Evolutionary conservation across 2,113 vertebrate species (phyloP).

Genomic region (Chamaetylas fuelleborni): DNA sequence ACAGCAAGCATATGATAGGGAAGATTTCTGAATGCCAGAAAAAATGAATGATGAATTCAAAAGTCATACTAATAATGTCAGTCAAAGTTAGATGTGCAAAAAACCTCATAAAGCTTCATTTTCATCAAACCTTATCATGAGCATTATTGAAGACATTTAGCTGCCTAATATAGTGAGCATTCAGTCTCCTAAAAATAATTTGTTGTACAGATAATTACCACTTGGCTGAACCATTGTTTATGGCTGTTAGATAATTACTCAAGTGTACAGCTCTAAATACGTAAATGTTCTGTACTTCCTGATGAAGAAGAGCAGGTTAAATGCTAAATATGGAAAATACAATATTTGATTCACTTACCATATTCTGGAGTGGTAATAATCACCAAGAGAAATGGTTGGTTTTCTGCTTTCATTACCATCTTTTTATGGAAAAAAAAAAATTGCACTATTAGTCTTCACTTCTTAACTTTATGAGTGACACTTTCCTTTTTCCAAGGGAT

Average conservation of each 20-base stretch:
- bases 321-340: background rate
- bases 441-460: background rate
- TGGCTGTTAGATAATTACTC: slow-evolving; percentile 26
- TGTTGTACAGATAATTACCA: slow-evolving; percentile 20
- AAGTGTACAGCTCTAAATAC: background rate
- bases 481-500: background rate
- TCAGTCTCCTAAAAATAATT: slow-evolving; percentile 17
- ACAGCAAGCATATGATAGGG: background rate
- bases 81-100: background rate
- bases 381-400: background rate
- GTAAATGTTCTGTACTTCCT: background rate
- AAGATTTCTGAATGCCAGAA: background rate
- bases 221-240: slow-evolving; percentile 27
- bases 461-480: background rate
- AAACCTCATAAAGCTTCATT: background rate
- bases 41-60: background rate
- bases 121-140: background rate
- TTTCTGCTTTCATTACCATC: background rate
- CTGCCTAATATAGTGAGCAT: background rate
- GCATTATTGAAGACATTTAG: slow-evolving; percentile 6
- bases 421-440: background rate
- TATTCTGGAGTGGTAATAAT: background rate
- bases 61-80: background rate
- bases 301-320: slow-evolving; percentile 7
- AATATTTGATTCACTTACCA: background rate